Evolutionary conservation across 1,140 invertebrate genomes (phyloP), one percentile per base, ranked within the genome.

Genomic region (Contarinia nasturtii): DNA sequence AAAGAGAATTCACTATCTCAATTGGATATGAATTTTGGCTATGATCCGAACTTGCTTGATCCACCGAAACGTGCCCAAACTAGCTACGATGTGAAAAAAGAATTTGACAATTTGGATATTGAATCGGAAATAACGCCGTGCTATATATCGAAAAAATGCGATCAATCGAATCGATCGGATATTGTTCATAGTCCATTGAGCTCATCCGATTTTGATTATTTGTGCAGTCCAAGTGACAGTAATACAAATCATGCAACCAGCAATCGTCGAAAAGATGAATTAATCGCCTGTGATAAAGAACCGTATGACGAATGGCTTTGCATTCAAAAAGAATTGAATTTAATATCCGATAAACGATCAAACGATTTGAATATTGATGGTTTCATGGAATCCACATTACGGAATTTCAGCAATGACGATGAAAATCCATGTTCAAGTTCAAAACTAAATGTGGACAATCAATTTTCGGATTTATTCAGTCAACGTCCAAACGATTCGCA

Each of bases 221-320:
- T 44, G 7, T 45, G 33, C 18, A 27, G 20, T 44, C 18, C 43
- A 4, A 44, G 18, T 8, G 21, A 21, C 43, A 21, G 18, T 15
- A 33, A n/a, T 33, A n/a, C 21, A 33, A 15, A 10, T 27, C 11
- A 33, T n/a, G 8, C 14, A 14, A n/a, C 14, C 15, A 17, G 12
- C 15, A 21, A 33, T 11, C 14, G 19, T n/a, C 14, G 15, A 33
- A 12, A 44, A 41, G 47, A 48, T 44, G 19, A 44, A 44, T 15
- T 33, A 36, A 10, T 19, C 8, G 15, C 19, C 37, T 11, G 17
- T 41, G n/a, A 21, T 15, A n/a, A 46, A 49, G 11, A 64, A 69
- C 41, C 71, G 50, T 77, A 76, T 50, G 77, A 80, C 55, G 76
- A 78, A 53, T 80, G 77, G 76, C 63, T 75, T 4, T 77, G 75